Evolutionary conservation across 2,113 vertebrate species (phyloP).

Genomic region (Colaptes auratus): DNA sequence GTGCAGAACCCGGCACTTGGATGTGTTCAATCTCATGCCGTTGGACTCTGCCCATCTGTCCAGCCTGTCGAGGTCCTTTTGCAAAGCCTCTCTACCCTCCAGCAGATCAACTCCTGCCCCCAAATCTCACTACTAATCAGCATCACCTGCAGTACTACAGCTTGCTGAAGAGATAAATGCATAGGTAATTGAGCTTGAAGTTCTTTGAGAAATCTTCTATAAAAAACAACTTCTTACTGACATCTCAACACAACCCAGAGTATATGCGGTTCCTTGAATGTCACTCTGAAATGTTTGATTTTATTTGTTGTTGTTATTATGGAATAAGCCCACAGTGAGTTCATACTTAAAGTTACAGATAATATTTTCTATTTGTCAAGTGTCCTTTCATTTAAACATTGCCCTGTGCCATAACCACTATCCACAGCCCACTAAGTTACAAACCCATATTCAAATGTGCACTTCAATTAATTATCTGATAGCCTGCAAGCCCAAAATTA

Average conservation of each 20-base stretch:
- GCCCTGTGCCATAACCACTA: fast-evolving
- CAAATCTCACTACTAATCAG: neutral
- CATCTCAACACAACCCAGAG: neutral
- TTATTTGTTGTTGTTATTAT: neutral
- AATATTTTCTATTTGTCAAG: neutral
- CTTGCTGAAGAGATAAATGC: neutral
- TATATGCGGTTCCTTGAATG: neutral
- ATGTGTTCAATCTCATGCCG: no score
- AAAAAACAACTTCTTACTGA: neutral
- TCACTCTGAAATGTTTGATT: neutral
- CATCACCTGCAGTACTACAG: neutral
- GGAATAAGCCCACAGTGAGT: neutral
- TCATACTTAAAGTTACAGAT: neutral
- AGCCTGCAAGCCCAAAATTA: neutral
- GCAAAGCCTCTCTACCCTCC: no score
- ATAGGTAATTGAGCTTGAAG: neutral
- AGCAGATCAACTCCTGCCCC: no score
- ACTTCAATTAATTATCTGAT: neutral
- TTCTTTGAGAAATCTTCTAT: neutral
- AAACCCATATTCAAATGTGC: neutral
- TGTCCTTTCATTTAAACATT: neutral
- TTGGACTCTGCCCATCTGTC: no score
- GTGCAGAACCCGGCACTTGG: no score
- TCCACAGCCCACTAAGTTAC: neutral
- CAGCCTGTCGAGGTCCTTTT: no score